These are phyloP conservation scores for Galerucella pusilla DNA, from an alignment of 2,888 invertebrate species.

Conservation along the genomic window DNA sequence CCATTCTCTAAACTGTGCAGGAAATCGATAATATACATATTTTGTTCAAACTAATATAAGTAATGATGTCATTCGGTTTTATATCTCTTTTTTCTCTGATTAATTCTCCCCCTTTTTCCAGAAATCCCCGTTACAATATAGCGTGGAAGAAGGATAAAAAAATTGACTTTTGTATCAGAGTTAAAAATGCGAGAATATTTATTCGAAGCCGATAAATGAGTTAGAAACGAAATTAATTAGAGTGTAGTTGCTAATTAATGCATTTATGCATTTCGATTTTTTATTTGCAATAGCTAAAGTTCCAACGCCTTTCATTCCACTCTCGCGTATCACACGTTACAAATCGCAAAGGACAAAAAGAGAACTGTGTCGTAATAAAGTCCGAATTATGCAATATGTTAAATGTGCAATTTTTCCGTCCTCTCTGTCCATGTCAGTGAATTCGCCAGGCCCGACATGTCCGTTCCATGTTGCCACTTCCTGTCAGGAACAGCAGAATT, in stretches of 20 bases:
- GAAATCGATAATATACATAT: no score
- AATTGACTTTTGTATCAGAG: no score
- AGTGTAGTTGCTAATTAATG: not conserved
- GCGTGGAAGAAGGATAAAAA: no score
- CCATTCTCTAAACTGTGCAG: no score
- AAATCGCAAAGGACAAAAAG: constrained; percentile 32
- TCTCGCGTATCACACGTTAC: not conserved
- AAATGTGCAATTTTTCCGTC: constrained; percentile 43
- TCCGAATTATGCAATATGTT: constrained; percentile 46
- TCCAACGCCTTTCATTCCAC: not conserved
- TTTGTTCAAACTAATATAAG: no score
- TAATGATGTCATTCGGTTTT: no score
- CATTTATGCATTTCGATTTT: not conserved
- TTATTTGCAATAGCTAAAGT: not conserved
- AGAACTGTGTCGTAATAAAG: constrained; percentile 38
- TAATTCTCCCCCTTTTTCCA: no score
- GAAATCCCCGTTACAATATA: no score
- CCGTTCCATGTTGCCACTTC: constrained; percentile 55
- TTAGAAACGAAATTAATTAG: not conserved
- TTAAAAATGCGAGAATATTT: no score
- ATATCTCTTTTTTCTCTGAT: no score
- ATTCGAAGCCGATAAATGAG: not conserved
- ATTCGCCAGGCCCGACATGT: constrained; percentile 43
- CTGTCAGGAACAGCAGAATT: constrained; percentile 59
- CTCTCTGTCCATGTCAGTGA: constrained; percentile 43